These are phyloP conservation scores for Syngnathus scovelli DNA, from an alignment of 2,113 vertebrate species.

Conservation along the genomic window DNA sequence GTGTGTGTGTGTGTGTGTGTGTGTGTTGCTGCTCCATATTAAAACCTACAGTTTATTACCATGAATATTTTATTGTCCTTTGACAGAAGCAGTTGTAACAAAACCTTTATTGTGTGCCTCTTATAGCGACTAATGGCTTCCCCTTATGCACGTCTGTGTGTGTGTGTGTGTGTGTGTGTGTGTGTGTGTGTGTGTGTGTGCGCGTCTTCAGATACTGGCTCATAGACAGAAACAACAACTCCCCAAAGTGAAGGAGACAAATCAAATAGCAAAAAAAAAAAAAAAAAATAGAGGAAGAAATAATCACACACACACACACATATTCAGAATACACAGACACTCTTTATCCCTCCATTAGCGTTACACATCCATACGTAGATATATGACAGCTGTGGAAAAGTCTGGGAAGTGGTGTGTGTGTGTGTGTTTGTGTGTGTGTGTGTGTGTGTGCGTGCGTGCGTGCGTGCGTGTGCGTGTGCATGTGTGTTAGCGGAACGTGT, in stretches of 20 bases:
- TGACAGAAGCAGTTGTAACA: conserved; percentile 2
- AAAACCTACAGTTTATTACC: conserved; percentile 1
- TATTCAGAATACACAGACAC: conserved; percentile 22
- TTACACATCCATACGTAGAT: conserved; percentile 43
- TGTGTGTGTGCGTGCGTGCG: neutral
- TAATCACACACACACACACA: conserved; percentile 14
- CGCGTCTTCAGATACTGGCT: conserved; percentile 53
- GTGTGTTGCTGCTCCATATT: neutral
- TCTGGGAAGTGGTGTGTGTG: conserved; percentile 41
- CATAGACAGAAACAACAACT: conserved; percentile 58
- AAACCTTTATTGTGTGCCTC: neutral
- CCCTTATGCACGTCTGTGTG: neutral
- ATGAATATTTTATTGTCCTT: neutral
- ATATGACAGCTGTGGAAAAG: conserved; percentile 57
- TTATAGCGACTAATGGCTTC: neutral
- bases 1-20: neutral
- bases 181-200: conserved; percentile 20
- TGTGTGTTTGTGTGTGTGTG: neutral
- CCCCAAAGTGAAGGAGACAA: conserved; percentile 57
- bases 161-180: conserved; percentile 25
- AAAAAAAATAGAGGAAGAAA: conserved; percentile 1
- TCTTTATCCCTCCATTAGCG: conserved; percentile 21
- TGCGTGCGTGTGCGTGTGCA: neutral
- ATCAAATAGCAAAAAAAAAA: conserved; percentile 55
- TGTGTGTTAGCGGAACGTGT: conserved; percentile 31